These are phyloP conservation scores for Crepidodera aurea DNA, from an alignment of 2,888 invertebrate genomes.

Conservation along the genomic window DNA sequence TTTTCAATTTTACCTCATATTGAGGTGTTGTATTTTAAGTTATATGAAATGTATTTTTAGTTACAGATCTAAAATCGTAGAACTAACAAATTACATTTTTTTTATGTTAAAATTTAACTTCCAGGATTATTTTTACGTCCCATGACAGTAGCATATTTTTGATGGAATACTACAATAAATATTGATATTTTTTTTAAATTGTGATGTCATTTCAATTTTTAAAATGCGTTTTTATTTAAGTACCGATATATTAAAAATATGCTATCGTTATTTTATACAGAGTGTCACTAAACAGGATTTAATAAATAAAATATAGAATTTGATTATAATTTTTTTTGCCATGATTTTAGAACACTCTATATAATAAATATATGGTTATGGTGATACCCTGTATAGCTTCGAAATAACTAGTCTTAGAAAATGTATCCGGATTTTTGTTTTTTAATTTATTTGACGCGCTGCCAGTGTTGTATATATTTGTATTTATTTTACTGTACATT, in stretches of 20 bases:
- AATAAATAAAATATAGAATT: too few relatives aligned
- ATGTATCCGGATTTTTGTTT: slow-evolving; percentile 24
- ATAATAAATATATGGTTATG: background rate
- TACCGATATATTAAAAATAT: too few relatives aligned
- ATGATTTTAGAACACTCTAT: background rate
- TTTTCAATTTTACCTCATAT: slow-evolving; percentile 42
- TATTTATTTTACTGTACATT: slow-evolving; percentile 43
- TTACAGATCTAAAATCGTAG: slow-evolving; percentile 16
- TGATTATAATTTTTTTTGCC: too few relatives aligned
- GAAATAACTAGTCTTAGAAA: slow-evolving; percentile 32
- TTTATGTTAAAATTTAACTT: slow-evolving; percentile 17
- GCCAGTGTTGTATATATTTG: slow-evolving; percentile 46
- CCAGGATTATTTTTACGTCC: background rate
- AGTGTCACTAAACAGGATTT: too few relatives aligned
- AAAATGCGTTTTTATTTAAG: too few relatives aligned
- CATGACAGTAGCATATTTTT: background rate
- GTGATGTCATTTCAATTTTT: too few relatives aligned
- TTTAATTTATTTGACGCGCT: slow-evolving; percentile 42
- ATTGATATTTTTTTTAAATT: too few relatives aligned
- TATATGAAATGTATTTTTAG: slow-evolving; percentile 16
- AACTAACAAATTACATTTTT: slow-evolving; percentile 23
- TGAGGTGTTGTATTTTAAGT: slow-evolving; percentile 40
- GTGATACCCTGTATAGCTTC: slow-evolving; percentile 2
- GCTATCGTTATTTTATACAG: too few relatives aligned
- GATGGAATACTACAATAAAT: too few relatives aligned